Base-by-base conservation (phyloP, 1,140 invertebrate genomes). In the Lepidurus couesii region DNA sequence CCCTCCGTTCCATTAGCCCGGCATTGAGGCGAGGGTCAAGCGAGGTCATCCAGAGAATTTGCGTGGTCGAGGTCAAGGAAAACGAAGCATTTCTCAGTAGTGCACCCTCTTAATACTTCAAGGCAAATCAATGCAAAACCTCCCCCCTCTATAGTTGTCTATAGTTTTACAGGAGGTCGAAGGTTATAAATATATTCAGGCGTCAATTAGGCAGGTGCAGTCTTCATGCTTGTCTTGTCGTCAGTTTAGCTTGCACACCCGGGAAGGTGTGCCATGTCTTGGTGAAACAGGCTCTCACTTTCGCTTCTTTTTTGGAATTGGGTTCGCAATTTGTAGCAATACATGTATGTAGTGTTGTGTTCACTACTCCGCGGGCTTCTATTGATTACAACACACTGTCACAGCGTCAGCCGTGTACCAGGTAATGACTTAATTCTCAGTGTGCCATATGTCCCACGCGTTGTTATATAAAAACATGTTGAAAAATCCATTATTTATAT, bases 201-300 rank as follows among this genome's bases (percentile, higher is more conserved):
- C 53, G 53, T 65, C 53, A 65, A 65, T 65, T 65, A 65, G 53
- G 53, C 53, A 65, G 53, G 53, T 65, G 53, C 53, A 65, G 53
- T 65, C 53, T 65, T 65, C 53, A 65, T 65, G 53, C 53, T 65
- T 65, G 53, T 65, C 53, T 65, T 65, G 53, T 65, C 53, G 53
- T 65, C 53, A 65, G 53, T 65, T 65, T 65, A 65, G 53, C 53
- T 65, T 65, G 53, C 16, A 65, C 53, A 65, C 21, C n/a, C 53
- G 53, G 16, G 16, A 65, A 65, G 53, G 53, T 65, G 53, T 65
- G 53, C 53, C 53, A 65, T 65, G 53, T 65, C 53, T 65, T 21
- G 21, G 53, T 21, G 53, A 65, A 65, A 65, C 53, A n/a, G 53
- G 53, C 53, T n/a, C 21, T 21, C 16, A n/a, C 53, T n/a, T 21